Base-by-base conservation (phyloP, 2,113 vertebrate genomes). In the Pachycephala philippinensis region DNA sequence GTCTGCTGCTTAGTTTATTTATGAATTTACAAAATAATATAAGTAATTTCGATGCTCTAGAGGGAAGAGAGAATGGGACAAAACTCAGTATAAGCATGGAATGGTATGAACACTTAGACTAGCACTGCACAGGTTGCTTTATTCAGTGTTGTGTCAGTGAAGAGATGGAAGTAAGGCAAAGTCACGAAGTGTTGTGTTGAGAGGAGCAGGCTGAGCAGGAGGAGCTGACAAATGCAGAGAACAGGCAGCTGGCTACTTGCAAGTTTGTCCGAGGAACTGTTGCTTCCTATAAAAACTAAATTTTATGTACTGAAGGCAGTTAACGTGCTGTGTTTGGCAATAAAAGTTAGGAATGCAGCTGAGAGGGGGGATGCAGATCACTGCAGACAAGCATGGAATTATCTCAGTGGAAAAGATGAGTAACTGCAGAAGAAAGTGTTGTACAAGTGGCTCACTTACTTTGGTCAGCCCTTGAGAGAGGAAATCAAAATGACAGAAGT, bases 231-330 rank as follows among this genome's bases (percentile, higher is more conserved):
- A 80, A 66, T 1, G 1, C 39, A 40, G 72, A 87, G 63, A 84
- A 71, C 72, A 84, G 78, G 60, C 52, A 94, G 65, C 88, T 94
- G 81, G 30, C 78, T 71, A 87, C 84, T 81, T 74, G 26, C 31
- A 82, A 50, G 61, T 87, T 93, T 95, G 75, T 89, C 54, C 68
- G 66, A 92, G 89, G 80, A 95, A 81, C 87, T 9, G 45, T 84
- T 87, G 42, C 53, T 71, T 72, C 88, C 75, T 93, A 24, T 13
- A 50, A 79, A 71, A 87, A 74, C 49, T 21, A 7, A 75, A 57
- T 69, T 37, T 52, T 57, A 9, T 61, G 53, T 88, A 79, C 76
- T 6, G 7, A 70, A 81, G 69, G 63, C 68, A 77, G 71, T 88
- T 90, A 71, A 61, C 3, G 0, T 74, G 79, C 82, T 87, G 61